These are phyloP conservation scores for Neodiprion fabricii DNA, from an alignment of 1,140 invertebrate genomes.

Conservation along the genomic window DNA sequence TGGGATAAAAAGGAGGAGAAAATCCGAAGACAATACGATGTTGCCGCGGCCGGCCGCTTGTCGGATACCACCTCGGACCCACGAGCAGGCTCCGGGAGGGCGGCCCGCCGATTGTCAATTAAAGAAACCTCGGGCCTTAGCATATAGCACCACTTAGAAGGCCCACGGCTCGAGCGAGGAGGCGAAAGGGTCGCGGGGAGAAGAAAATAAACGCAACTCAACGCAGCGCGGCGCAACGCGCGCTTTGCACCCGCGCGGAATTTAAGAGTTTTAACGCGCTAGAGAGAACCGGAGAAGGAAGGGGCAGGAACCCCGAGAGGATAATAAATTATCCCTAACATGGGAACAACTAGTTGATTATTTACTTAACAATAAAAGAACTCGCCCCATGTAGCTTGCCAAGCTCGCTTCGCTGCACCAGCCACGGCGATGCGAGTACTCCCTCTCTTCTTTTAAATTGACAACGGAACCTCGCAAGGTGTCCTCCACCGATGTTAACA, in stretches of 20 bases:
- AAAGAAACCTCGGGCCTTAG: slow-evolving; percentile 45
- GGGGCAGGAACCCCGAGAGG: slow-evolving; percentile 35
- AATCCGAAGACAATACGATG: slow-evolving; percentile 53
- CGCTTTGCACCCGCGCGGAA: slow-evolving; percentile 24
- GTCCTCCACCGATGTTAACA: too few species aligned
- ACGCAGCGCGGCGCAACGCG: not conserved
- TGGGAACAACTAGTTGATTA: slow-evolving; percentile 47
- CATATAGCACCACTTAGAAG: slow-evolving; percentile 42
- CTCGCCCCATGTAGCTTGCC: slow-evolving; percentile 19
- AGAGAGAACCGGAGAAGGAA: slow-evolving; percentile 19
- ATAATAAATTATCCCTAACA: slow-evolving; percentile 52
- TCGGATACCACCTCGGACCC: slow-evolving; percentile 48
- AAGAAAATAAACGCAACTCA: not conserved
- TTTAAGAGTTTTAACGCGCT: slow-evolving; percentile 27
- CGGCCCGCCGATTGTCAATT: slow-evolving; percentile 45
- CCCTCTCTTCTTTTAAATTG: too few species aligned
- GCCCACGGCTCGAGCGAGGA: not conserved
- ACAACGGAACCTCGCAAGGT: too few species aligned
- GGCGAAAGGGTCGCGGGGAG: not conserved
- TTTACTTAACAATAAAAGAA: slow-evolving; percentile 56
- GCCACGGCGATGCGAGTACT: too few species aligned
- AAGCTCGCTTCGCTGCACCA: not conserved
- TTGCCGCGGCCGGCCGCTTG: slow-evolving; percentile 40
- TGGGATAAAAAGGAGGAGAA: not conserved
- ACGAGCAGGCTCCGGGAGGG: slow-evolving; percentile 21